A percentile compares a stretch with the other conserved stretches of the same genome.
These are phyloP conservation scores for Anoncus sp. DNA, from an alignment of 2,888 invertebrate species.

Conservation along the genomic window DNA sequence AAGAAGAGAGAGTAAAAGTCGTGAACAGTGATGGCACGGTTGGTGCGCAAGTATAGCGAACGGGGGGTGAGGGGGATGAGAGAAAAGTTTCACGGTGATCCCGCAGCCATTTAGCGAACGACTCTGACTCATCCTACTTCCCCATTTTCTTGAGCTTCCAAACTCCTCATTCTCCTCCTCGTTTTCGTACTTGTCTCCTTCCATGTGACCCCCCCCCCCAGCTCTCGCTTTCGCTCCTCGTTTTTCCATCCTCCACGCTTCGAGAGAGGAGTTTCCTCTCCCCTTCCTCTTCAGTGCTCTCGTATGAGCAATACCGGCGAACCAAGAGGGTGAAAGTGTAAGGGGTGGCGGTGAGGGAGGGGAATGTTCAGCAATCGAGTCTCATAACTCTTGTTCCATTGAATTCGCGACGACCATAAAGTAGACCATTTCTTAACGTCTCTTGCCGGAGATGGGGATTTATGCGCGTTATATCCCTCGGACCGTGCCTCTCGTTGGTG, in stretches of 20 bases:
- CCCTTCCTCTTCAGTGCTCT: slow-evolving; percentile 5
- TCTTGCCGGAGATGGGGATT: slow-evolving; percentile 70
- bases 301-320: slow-evolving; percentile 38
- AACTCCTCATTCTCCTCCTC: slow-evolving; percentile 28
- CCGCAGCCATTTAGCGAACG: slow-evolving; percentile 60
- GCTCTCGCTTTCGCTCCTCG: slow-evolving; percentile 18
- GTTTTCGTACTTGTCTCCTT: slow-evolving; percentile 41
- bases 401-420: slow-evolving; percentile 75
- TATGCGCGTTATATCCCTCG: slow-evolving; percentile 63
- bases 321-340: neutral
- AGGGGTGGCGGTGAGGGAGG: slow-evolving; percentile 7
- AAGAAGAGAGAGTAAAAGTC: slow-evolving; percentile 42
- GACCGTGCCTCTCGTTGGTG: slow-evolving; percentile 42
- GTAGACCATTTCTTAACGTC: slow-evolving; percentile 73
- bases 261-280: slow-evolving; percentile 18
- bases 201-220: slow-evolving; percentile 21
- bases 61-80: slow-evolving; percentile 9
- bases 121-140: slow-evolving; percentile 60
- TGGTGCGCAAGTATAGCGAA: slow-evolving; percentile 2
- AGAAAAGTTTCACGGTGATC: slow-evolving; percentile 59
- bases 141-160: slow-evolving; percentile 52
- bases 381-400: slow-evolving; percentile 76
- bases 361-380: slow-evolving; percentile 57
- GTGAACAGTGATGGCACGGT: slow-evolving; percentile 25
- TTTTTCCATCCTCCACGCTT: slow-evolving; percentile 38